Conservation (phyloP, 2,113 vertebrate species). For the rat (Rattus norvegicus) region DNA sequence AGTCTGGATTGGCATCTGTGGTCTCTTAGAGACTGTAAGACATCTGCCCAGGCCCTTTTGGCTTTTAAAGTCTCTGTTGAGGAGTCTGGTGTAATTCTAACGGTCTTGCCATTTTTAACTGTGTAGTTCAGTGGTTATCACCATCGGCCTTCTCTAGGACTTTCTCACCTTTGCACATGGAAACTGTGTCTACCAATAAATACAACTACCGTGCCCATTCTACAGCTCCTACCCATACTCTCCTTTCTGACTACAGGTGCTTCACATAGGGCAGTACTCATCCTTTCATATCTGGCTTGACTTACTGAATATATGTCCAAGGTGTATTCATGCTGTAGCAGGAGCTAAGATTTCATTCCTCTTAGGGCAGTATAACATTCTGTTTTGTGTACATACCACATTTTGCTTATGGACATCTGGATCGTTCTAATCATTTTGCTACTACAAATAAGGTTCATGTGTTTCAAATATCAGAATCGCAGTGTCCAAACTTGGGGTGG, state of each 20-base stretch:
- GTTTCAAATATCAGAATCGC: not conserved
- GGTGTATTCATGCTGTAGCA: not conserved
- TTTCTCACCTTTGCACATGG: not conserved
- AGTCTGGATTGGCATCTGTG: too few relatives aligned
- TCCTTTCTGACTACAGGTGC: not conserved
- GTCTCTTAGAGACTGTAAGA: too few relatives aligned
- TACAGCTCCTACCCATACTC: rapidly evolving
- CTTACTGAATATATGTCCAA: not conserved
- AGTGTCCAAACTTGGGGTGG: not conserved
- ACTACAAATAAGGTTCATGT: not conserved
- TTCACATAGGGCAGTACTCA: not conserved
- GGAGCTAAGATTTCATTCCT: not conserved
- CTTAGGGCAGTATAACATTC: not conserved
- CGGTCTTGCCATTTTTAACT: not conserved
- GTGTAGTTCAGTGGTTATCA: not conserved
- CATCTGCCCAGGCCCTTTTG: too few relatives aligned
- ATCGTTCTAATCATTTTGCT: not conserved
- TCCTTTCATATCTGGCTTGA: not conserved
- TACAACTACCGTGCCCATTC: not conserved
- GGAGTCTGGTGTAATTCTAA: too few relatives aligned
- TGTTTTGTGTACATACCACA: not conserved
- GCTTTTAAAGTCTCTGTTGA: too few relatives aligned
- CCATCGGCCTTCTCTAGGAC: not conserved
- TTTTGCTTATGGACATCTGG: not conserved
- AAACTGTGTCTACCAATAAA: not conserved